A percentile compares a stretch with the other conserved stretches of the same genome.
These are phyloP conservation scores for Heliornis fulica DNA, from an alignment of 2,113 vertebrate genomes.

Conservation along the genomic window DNA sequence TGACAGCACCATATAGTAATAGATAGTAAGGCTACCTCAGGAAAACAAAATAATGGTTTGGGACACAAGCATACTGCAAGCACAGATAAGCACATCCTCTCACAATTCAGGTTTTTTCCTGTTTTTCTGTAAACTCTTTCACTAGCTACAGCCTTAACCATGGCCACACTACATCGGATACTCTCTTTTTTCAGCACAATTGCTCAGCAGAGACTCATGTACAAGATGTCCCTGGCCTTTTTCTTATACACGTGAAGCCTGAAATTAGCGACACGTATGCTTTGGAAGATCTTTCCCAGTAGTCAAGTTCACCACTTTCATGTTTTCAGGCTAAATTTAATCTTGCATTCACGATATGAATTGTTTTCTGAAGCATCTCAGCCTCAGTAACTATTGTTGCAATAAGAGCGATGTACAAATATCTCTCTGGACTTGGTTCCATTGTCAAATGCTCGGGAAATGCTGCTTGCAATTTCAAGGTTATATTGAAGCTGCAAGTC, in stretches of 20 bases:
- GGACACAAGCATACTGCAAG: background rate
- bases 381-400: background rate
- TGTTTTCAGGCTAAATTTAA: background rate
- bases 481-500: background rate
- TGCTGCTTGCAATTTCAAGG: conserved; percentile 5
- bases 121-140: background rate
- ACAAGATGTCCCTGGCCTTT: background rate
- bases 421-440: background rate
- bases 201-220: background rate
- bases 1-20: background rate
- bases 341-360: background rate
- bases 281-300: background rate
- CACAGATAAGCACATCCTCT: background rate
- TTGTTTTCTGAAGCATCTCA: background rate
- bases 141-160: background rate
- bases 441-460: background rate
- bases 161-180: background rate
- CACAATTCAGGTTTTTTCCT: background rate
- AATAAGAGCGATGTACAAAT: background rate
- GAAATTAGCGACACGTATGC: background rate
- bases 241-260: background rate
- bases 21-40: background rate
- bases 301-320: background rate
- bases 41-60: background rate
- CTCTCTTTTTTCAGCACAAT: background rate